These are phyloP conservation scores for Berghia stephanieae DNA, from an alignment of 1,140 invertebrate species.

Conservation along the genomic window DNA sequence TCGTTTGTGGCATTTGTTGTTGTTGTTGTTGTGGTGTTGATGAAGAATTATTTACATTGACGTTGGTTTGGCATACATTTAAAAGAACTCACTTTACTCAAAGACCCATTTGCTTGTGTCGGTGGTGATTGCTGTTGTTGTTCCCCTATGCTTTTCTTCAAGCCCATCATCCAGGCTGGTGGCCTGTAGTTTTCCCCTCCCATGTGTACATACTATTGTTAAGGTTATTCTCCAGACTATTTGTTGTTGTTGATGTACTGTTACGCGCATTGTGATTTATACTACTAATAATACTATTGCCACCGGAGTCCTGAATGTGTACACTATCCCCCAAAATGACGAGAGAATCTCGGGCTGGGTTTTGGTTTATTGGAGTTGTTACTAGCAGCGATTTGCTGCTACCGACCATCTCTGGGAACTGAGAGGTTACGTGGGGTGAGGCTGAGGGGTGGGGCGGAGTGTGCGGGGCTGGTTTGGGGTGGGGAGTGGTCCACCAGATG, in stretches of 20 bases:
- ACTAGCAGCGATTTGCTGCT: too few relatives aligned
- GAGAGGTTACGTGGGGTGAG: background rate
- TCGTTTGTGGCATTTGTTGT: too few relatives aligned
- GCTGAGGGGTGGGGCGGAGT: constrained; percentile 18
- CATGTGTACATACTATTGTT: too few relatives aligned
- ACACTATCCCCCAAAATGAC: constrained; percentile 46
- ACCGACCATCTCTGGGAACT: constrained; percentile 22
- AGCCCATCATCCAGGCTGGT: constrained; percentile 25
- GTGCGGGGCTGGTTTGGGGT: constrained; percentile 20
- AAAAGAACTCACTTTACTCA: constrained; percentile 30
- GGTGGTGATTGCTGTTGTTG: background rate
- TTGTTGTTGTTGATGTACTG: too few relatives aligned
- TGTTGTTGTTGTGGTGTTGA: background rate
- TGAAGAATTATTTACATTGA: too few relatives aligned
- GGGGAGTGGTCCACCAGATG: constrained; percentile 21
- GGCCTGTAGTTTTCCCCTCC: constrained; percentile 23
- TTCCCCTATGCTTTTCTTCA: constrained; percentile 2
- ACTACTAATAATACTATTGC: too few relatives aligned
- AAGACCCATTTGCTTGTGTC: constrained; percentile 27
- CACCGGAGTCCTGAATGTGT: constrained; percentile 15
- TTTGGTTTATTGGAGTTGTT: constrained; percentile 54
- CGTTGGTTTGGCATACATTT: constrained; percentile 33
- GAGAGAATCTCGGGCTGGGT: constrained; percentile 57
- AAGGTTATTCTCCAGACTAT: too few relatives aligned
- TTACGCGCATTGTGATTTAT: too few relatives aligned